A percentile compares a stretch with the other conserved stretches of the same genome.
These are phyloP conservation scores for Ophion costatus DNA, from an alignment of 2,888 invertebrate genomes.

Conservation along the genomic window DNA sequence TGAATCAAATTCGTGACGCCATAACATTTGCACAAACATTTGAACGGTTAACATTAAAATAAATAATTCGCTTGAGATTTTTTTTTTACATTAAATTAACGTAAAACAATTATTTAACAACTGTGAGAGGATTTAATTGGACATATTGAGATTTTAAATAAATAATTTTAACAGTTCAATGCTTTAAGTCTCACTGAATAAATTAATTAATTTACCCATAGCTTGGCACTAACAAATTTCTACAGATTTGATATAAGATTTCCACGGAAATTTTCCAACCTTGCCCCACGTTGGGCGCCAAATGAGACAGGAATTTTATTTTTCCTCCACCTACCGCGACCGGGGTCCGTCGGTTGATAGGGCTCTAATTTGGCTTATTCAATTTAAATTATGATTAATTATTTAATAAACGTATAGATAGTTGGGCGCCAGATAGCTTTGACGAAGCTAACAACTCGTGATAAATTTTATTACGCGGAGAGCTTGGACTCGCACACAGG, in stretches of 20 bases:
- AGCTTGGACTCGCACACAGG: not conserved
- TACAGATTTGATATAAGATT: not conserved
- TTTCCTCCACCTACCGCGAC: not conserved
- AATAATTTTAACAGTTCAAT: not conserved
- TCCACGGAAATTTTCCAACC: not conserved
- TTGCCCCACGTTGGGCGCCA: constrained; percentile 5
- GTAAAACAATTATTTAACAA: not conserved
- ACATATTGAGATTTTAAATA: not conserved
- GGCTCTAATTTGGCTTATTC: not conserved
- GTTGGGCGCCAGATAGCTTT: constrained; percentile 1
- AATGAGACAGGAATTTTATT: not conserved
- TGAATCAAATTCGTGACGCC: not conserved
- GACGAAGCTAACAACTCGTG: not conserved
- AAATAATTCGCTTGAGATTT: not conserved
- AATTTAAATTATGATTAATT: not conserved
- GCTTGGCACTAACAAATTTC: not conserved
- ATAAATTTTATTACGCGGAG: not conserved
- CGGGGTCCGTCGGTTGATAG: not conserved
- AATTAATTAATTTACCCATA: no score
- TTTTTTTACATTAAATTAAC: not conserved
- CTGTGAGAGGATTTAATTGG: not conserved
- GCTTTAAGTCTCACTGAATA: not conserved
- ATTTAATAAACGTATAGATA: not conserved
- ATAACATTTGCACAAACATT: not conserved
- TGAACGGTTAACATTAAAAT: not conserved